Evolutionary conservation across 2,113 vertebrate genomes (phyloP).

Genomic region (Scytalopus superciliaris): DNA sequence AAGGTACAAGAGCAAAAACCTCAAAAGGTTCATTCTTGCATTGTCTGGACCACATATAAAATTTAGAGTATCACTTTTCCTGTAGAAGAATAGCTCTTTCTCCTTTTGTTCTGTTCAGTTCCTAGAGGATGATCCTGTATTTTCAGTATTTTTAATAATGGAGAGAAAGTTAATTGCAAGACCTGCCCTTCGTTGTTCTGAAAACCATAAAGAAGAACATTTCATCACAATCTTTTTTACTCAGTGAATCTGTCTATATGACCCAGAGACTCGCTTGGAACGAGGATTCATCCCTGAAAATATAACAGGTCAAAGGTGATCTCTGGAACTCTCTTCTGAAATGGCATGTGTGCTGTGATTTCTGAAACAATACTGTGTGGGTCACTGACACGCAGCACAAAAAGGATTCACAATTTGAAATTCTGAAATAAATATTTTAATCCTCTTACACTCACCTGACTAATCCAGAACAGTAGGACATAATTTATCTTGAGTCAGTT

Average conservation of each 20-base stretch:
- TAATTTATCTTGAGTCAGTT: background rate
- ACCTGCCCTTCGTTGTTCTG: background rate
- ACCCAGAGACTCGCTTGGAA: background rate
- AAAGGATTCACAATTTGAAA: background rate
- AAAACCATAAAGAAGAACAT: background rate
- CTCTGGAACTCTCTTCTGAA: background rate
- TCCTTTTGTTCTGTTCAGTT: background rate
- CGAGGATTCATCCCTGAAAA: background rate
- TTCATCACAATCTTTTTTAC: background rate
- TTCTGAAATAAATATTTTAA: background rate
- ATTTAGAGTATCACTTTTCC: background rate
- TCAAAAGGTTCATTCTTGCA: background rate
- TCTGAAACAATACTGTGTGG: background rate
- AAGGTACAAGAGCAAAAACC: background rate
- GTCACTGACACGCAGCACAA: background rate
- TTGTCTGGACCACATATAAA: background rate
- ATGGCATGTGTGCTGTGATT: fast-evolving
- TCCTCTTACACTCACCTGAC: background rate
- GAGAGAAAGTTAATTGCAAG: background rate
- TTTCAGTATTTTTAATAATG: background rate
- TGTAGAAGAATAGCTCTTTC: background rate
- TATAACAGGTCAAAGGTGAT: background rate
- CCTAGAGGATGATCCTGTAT: background rate
- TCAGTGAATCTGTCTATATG: background rate
- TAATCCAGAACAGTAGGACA: background rate